Evolutionary conservation across 2,797 vertebrate species (phyloP), one percentile per base, ranked within the genome.

Genomic region (Myotis planiceps): DNA sequence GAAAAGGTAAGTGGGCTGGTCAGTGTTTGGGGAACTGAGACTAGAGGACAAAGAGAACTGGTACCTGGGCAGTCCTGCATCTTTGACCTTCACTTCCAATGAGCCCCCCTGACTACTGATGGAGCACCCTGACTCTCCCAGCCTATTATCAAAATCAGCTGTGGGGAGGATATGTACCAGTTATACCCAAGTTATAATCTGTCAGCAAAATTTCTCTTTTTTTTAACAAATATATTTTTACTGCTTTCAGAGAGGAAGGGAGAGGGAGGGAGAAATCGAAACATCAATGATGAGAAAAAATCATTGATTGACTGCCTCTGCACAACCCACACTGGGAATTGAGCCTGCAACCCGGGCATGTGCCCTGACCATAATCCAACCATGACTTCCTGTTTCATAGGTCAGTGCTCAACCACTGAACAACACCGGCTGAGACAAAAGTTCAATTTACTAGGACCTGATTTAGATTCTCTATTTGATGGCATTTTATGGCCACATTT

Each of bases 1-100:
- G 97, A 98, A 90, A 98, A 98, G 29, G 97, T 98, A 88, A 63
- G 79, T 92, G 66, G 66, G 34, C 15, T 29, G 25, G 29, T 78
- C 8, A n/a, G 42, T 3, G 0, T 10, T 53, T 53, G 37, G 21
- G 27, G 9, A 32, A 5, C 15, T 66, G 49, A 58, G 45, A 60
- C 55, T 12, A 37, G 19, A 76, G 37, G 21, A 42, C 9, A 42
- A 32, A 37, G 51, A 27, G 34, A 86, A 34, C 1, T 4, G 12
- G 19, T 29, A 9, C 6, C 4, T 60, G 37, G 80, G 71, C 6
- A 12, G n/a, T 49, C 4, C 51, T 25, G 23, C n/a, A 8, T 1
- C 23, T 7, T 2, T 42, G 45, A 19, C 16, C 29, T 42, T 88
- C 9, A 29, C 19, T 25, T 74, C 74, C 32, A 9, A 0, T 0